Conservation (phyloP, 2,797 vertebrate species). For the Alauda arvensis region DNA sequence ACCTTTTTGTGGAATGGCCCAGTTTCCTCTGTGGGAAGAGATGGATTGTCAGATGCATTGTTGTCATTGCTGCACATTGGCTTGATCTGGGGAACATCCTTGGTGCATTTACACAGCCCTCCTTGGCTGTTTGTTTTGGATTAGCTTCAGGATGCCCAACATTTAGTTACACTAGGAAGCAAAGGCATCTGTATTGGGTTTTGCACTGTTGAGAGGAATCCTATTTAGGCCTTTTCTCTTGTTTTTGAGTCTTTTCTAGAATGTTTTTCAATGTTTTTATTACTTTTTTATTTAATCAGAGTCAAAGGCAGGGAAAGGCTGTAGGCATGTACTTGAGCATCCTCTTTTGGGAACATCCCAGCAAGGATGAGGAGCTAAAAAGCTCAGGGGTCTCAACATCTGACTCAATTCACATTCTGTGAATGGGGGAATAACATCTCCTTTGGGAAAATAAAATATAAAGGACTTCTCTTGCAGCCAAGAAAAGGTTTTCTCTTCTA, state of each 20-base stretch:
- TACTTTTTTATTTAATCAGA: not conserved
- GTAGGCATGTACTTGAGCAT: not conserved
- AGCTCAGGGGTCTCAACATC: not conserved
- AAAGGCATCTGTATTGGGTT: not conserved
- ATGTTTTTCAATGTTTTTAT: not conserved
- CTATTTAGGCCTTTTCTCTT: not conserved
- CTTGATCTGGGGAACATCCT: not conserved
- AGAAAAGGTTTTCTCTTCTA: not conserved
- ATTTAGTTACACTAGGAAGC: not conserved
- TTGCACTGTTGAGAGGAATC: not conserved
- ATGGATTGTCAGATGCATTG: not conserved
- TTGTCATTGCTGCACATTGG: not conserved
- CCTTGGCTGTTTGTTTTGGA: not conserved
- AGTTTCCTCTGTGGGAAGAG: not conserved
- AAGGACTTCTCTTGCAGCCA: not conserved
- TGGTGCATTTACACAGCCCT: not conserved
- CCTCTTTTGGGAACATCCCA: not conserved
- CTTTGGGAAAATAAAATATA: not conserved
- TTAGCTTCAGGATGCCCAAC: not conserved
- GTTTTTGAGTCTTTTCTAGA: not conserved
- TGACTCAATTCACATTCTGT: not conserved
- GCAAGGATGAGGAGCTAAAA: not conserved
- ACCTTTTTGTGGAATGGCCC: not conserved
- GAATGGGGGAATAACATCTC: not conserved
- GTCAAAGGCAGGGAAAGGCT: not conserved